Base-by-base conservation (phyloP, 2,888 invertebrate species). In the Nebria brevicollis region DNA sequence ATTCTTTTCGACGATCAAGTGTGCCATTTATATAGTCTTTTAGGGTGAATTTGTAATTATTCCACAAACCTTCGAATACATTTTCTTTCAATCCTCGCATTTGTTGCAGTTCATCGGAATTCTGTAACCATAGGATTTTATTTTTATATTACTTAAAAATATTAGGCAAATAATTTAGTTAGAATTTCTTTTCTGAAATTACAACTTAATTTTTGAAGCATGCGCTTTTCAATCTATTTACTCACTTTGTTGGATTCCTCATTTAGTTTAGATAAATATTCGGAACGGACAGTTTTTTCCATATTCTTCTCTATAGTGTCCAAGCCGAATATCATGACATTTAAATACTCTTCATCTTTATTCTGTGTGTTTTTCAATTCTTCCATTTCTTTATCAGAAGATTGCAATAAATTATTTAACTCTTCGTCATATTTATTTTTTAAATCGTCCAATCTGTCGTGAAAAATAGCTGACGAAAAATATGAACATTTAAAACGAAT, bases 391-490 rank as follows among this genome's bases (percentile, higher is more conserved):
- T 73, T 25, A 68, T 66, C 25, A 34, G 54, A 8, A 20, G 72
- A 25, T 54, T 43, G 8, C n/a, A 13, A 15, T n/a, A 64, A 15
- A 74, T 54, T 75, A 42, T 25, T 75, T 66, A 78, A 34, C 13
- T 74, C 78, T 20, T 42, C 66, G 42, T 78, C 74, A 74, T 66
- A 78, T 42, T 74, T 70, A 6, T 42, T 42, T 74, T 78, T 73
- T n/a, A 78, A 66, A 2, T 73, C 66, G 34, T 66, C 15, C 15
- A 78, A 13, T 78, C 74, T 65, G 0, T 13, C 6, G 2, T 64
- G 15, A 66, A 73, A 78, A 72, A 72, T 64, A n/a, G 41, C 77
- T 77, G 8, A 5, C 7, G 72, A 54, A 54, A 72, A 13, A 10
- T 11, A 77, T 20, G 2, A 15, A 64, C 20, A 25, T 54, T 25